phyloP scores from a whole-genome alignment of 2,113 vertebrate genomes.

The Platycercus adscitus region DNA sequence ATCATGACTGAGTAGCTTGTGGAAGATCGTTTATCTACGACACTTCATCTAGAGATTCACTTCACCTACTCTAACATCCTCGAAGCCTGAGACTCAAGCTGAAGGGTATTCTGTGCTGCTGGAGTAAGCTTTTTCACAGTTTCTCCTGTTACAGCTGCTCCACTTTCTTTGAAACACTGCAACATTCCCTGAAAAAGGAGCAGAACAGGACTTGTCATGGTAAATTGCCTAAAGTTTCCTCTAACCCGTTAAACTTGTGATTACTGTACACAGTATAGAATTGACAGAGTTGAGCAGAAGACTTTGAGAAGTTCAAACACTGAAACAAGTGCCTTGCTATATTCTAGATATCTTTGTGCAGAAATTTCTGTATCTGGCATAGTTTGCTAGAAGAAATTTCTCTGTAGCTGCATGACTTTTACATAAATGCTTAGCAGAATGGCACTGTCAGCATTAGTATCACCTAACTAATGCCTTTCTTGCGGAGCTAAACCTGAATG shows the following conservation, averaged over 20 bases:
- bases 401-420: not conserved
- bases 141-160: not conserved
- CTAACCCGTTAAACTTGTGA: not conserved
- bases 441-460: not conserved
- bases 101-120: not conserved
- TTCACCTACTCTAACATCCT: not conserved
- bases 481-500: not conserved
- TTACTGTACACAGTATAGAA: not conserved
- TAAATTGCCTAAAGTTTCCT: not conserved
- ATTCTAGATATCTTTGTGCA: not conserved
- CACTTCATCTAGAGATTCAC: not conserved
- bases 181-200: not conserved
- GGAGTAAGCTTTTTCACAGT: not conserved
- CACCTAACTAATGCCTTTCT: not conserved
- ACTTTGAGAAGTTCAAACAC: not conserved
- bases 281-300: not conserved
- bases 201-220: not conserved
- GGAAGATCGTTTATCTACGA: not conserved
- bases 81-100: not conserved
- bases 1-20: not conserved
- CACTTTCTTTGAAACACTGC: not conserved
- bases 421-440: not conserved
- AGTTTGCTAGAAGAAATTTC: not conserved
- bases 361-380: not conserved
- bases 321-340: not conserved